Evolutionary conservation across 37 sponge, comb jelly and placozoan species (phyloP).

Genomic region (Chondrosia reniformis): DNA sequence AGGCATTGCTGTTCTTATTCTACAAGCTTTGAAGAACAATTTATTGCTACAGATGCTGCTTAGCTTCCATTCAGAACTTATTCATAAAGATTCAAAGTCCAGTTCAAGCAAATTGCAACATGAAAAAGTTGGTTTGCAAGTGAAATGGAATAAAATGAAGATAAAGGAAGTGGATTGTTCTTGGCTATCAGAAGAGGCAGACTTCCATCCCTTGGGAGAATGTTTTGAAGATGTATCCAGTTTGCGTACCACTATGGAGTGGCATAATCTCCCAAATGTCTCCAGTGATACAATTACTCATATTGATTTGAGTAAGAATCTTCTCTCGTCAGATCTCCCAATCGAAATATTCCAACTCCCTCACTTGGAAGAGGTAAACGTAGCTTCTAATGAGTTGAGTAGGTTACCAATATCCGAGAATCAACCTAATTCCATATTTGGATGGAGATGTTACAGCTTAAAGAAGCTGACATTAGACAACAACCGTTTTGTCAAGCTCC

Average conservation of each 20-base stretch:
- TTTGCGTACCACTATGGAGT: too few species aligned
- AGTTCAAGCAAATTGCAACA: neutral
- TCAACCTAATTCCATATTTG: neutral
- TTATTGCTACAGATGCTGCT: constrained; percentile 34
- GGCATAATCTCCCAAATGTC: neutral
- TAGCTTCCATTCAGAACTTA: constrained; percentile 17
- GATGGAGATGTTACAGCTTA: constrained; percentile 22
- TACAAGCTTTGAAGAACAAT: constrained; percentile 2
- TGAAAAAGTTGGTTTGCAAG: neutral
- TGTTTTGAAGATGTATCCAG: neutral
- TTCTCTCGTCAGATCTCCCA: constrained; percentile 32
- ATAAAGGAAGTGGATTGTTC: constrained; percentile 11
- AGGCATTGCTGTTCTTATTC: constrained; percentile 37
- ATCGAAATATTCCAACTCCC: constrained; percentile 44
- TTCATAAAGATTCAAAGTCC: neutral
- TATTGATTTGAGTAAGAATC: constrained; percentile 39
- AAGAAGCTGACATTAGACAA: constrained; percentile 24
- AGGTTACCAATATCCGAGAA: constrained; percentile 7
- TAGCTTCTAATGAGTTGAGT: constrained; percentile 31
- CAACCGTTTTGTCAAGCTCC: constrained; percentile 37
- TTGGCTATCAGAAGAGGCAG: constrained; percentile 26
- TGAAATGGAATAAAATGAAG: constrained; percentile 43
- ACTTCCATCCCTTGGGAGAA: constrained; percentile 15
- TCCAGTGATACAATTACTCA: neutral
- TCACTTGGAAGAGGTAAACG: constrained; percentile 30